Percentiles rank a stretch among this genome's conserved stretches.
Conservation (phyloP, 1,140 invertebrate genomes). For the Batillaria attramentaria region DNA sequence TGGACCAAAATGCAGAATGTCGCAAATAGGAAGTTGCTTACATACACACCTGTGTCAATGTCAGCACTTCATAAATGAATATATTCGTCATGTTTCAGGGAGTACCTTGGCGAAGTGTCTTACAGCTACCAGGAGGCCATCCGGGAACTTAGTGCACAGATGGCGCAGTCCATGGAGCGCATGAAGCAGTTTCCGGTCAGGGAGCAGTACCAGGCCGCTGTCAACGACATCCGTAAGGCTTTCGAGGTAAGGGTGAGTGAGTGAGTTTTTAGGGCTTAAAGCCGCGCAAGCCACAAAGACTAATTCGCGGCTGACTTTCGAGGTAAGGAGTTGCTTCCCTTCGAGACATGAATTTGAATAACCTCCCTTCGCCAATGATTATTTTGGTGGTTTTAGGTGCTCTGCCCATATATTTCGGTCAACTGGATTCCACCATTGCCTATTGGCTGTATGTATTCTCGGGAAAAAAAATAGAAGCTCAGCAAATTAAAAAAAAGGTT, state of each 20-base stretch:
- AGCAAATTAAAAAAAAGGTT: no score
- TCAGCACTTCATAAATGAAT: background rate
- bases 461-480: no score
- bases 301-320: no score
- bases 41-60: background rate
- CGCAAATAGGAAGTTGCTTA: background rate
- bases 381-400: background rate
- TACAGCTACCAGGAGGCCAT: slow-evolving; percentile 16
- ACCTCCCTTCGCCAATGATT: background rate
- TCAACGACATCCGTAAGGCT: background rate
- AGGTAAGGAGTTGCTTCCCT: no score
- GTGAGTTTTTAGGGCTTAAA: no score
- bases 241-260: slow-evolving; percentile 2
- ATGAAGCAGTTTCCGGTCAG: slow-evolving; percentile 1
- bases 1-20: no score
- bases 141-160: background rate
- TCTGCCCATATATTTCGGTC: background rate
- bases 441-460: no score
- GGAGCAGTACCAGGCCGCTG: slow-evolving; percentile 14
- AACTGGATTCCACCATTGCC: no score
- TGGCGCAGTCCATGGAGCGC: background rate
- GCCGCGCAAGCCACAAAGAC: no score
- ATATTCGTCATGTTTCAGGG: background rate
- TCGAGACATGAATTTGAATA: background rate
- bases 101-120: slow-evolving; percentile 3